Evolutionary conservation across 2,797 vertebrate genomes (phyloP).

Genomic region (Mus minutoides): DNA sequence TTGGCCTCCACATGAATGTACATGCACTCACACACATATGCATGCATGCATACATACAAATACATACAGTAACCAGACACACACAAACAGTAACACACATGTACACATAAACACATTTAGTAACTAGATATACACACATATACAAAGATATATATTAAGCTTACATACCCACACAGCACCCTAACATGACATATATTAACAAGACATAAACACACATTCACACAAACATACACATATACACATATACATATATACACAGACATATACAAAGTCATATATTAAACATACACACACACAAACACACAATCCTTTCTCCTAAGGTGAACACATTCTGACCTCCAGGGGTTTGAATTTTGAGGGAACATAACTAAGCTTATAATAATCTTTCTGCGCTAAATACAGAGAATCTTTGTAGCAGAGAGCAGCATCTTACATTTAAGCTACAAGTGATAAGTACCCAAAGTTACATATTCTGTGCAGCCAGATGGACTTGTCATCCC

Average conservation of each 20-base stretch:
- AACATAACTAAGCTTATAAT: background rate
- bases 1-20: background rate
- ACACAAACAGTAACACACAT: background rate
- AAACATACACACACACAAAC: background rate
- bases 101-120: background rate
- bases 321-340: background rate
- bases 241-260: background rate
- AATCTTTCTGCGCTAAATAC: background rate
- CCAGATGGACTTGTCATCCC: background rate
- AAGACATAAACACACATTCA: background rate
- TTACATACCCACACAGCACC: background rate
- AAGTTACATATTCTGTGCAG: background rate
- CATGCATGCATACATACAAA: background rate
- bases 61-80: background rate
- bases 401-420: background rate
- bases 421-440: background rate
- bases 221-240: background rate
- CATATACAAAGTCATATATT: background rate
- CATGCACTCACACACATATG: background rate
- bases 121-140: no score
- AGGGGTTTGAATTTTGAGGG: background rate
- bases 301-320: background rate
- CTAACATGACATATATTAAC: background rate
- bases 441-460: no score
- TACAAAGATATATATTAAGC: background rate